Percentiles rank a stretch among this genome's conserved stretches.
Conservation (phyloP, 2,113 vertebrate genomes). For the Aythya baeri region DNA sequence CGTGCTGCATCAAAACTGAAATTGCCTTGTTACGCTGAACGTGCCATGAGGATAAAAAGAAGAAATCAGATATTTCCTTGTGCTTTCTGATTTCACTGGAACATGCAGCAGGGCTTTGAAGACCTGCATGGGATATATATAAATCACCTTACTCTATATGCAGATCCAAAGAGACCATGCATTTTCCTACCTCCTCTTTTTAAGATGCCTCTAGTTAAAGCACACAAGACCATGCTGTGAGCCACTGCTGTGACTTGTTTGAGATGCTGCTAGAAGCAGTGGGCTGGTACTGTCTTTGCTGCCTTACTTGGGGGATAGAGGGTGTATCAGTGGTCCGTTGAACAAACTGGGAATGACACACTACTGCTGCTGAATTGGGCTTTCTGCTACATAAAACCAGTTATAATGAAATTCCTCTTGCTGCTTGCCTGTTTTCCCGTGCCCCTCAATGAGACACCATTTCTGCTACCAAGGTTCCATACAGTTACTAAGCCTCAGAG, state of each 20-base stretch:
- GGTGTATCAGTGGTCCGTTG: neutral
- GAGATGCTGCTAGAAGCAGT: neutral
- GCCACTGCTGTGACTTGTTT: neutral
- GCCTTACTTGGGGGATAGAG: neutral
- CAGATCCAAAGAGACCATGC: neutral
- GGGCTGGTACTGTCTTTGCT: neutral
- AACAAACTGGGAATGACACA: neutral
- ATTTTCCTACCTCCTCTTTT: neutral
- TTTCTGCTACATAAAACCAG: neutral
- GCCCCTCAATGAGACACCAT: neutral
- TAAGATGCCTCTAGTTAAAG: neutral
- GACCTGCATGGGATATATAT: neutral
- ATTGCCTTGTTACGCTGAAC: neutral
- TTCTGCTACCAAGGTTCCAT: neutral
- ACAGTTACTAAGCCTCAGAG: neutral
- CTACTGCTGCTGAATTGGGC: neutral
- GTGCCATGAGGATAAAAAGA: neutral
- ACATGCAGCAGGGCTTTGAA: neutral
- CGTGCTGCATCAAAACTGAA: neutral
- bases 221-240: neutral
- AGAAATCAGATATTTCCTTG: neutral
- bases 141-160: neutral
- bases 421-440: neutral
- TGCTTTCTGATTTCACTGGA: neutral
- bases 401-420: neutral